Base-by-base conservation (phyloP, 1,140 invertebrate genomes). In the Mya arenaria region DNA sequence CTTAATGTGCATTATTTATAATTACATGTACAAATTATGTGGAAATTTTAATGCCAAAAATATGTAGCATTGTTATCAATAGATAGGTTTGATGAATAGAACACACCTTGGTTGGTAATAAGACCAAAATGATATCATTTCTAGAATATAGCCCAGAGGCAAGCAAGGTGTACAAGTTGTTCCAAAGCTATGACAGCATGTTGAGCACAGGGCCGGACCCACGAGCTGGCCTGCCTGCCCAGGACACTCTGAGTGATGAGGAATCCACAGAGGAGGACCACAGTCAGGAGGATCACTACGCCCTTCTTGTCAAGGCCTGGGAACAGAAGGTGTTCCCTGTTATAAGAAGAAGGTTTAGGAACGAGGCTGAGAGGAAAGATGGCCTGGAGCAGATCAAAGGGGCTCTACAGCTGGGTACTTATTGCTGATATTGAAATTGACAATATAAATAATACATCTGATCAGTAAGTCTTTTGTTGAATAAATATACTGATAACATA, bases 311-410 rank as follows among this genome's bases (percentile, higher is more conserved):
- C 0, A 93, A 91, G 83, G 91, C 92, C 1, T 93, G 92, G 92
- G 92, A 93, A 83, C 91, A 91, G 75, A 92, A 92, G 81, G 92
- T 93, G 13, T 93, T 93, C 79, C 93, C 92, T 58, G 86, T 92
- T 36, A 93, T 93, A 52, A 65, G 92, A n/a, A 58, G 93, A 34
- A 65, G 92, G 36, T 93, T 93, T 84, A 86, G 93, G 28, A 93
- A 93, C 83, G 93, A 93, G 65, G 90, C 91, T 6, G 92, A 93
- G 83, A 87, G 93, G 37, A 92, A 92, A 79, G 93, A 93, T 84
- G 93, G 93, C 0, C 85, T 93, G 52, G 93, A 93, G 48, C 93
- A 93, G 86, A 93, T 93, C 39, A 87, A 91, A 79, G 92, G 92
- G 66, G 93, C 93, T 30, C 85, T 93, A 19, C 90, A 92, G 69